These are phyloP conservation scores for Mythimna lalbum DNA, from an alignment of 2,888 invertebrate species.

Conservation along the genomic window DNA sequence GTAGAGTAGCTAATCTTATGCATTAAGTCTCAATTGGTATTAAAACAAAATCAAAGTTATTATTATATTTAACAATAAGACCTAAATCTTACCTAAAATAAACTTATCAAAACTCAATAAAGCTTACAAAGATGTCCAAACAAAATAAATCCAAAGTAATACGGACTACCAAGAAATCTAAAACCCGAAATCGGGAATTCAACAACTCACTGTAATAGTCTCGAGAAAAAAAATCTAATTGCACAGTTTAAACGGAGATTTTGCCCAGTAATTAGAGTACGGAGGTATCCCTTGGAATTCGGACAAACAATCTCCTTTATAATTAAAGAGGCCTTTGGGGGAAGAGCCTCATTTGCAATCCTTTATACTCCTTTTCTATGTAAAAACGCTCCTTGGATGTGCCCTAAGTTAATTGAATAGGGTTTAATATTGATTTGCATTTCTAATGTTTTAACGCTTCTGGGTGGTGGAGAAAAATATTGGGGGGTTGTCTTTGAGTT, in stretches of 20 bases:
- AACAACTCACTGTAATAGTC: conserved; percentile 55
- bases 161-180: conserved; percentile 36
- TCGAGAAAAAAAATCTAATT: conserved; percentile 69
- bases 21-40: not conserved
- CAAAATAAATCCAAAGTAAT: conserved; percentile 37
- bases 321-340: conserved; percentile 82
- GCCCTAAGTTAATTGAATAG: conserved; percentile 68
- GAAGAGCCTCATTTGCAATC: conserved; percentile 85
- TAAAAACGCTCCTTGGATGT: conserved; percentile 74
- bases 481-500: conserved; percentile 13
- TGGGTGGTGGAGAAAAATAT: conserved; percentile 47
- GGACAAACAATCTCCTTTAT: conserved; percentile 86
- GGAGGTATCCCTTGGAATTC: conserved; percentile 75
- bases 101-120: not conserved
- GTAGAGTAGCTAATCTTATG: not conserved
- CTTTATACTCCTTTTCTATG: conserved; percentile 84
- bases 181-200: conserved; percentile 56
- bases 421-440: conserved; percentile 66
- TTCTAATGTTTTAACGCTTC: conserved; percentile 53
- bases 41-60: too few species aligned
- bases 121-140: not conserved
- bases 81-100: not conserved
- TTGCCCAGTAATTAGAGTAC: conserved; percentile 79
- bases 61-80: not conserved
- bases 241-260: conserved; percentile 76